Base-by-base conservation (phyloP, 2,113 vertebrate genomes). In the Morphnarchus princeps region DNA sequence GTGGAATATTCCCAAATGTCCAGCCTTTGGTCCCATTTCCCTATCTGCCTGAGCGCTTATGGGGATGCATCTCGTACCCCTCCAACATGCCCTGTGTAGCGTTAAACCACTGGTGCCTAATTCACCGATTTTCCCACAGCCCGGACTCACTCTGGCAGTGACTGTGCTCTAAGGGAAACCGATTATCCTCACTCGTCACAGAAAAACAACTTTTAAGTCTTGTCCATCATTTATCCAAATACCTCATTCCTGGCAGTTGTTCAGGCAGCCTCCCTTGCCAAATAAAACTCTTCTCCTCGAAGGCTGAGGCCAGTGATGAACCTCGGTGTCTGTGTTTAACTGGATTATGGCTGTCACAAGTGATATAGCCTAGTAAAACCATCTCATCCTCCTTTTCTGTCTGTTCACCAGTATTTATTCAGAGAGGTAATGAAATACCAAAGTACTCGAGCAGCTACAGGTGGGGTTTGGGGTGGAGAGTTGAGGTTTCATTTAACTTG, bases 1-100 rank as follows among this genome's bases (percentile, higher is more conserved):
- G 22, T 38, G 42, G 47, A 24, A 38, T 63, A 50, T 28, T 77
- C 24, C 24, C 36, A 80, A 20, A 17, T 26, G 16, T 43, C 43
- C 49, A 52, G 42, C 1, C 1, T 52, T 58, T 63, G 32, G 24
- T 38, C 26, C 38, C 32, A 18, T 29, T 69, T 81, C 24, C 4
- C 21, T 21, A 20, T 40, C 31, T 0, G 0, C 5, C 13, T 1
- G 1, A 43, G 61, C 0, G 1, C 43, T 54, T 66, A 34, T 21
- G 52, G 26, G 25, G 16, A 32, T 66, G 0, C 24, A 28, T 6
- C 67, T 66, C 4, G 0, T 47, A 62, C 49, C 28, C 8, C 26
- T 49, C n/a, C 55, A 38, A 18, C 1, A 0, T 26, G 22, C 24
- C 49, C 40, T n/a, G 28, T 7, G 58, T 25, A 21, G 32, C 2